phyloP scores from a whole-genome alignment of 2,888 invertebrate species.

The Lepidonotus clava region DNA sequence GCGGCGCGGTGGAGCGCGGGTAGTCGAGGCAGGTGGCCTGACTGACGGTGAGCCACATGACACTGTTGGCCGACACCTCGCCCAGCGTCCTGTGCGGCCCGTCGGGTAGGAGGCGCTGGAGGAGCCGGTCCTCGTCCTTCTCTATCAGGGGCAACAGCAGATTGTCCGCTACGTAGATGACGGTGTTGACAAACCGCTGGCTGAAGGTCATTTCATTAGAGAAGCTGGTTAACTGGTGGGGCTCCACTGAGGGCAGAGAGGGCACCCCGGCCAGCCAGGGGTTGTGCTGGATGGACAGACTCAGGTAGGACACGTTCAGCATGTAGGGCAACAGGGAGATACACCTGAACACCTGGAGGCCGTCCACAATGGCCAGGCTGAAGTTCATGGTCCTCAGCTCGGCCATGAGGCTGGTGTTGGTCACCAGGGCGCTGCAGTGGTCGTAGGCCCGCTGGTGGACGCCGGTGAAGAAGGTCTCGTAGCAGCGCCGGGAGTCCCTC shows the following conservation, averaged over 20 bases:
- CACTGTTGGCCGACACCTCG: neutral
- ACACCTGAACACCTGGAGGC: neutral
- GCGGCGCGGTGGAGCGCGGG: constrained; percentile 12
- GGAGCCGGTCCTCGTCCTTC: neutral
- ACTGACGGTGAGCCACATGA: neutral
- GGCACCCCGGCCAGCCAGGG: constrained; percentile 29
- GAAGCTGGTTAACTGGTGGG: constrained; percentile 8
- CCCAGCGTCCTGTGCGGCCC: neutral
- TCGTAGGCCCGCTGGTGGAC: neutral
- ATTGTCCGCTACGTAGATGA: neutral
- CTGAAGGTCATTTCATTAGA: neutral
- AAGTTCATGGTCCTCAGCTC: neutral
- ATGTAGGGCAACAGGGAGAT: neutral
- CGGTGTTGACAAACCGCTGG: neutral
- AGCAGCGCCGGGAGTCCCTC: neutral
- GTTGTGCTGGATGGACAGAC: constrained; percentile 21
- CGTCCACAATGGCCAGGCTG: neutral
- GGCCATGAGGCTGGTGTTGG: neutral
- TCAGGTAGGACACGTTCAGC: neutral
- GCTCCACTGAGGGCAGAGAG: constrained; percentile 30
- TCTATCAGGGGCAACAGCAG: neutral
- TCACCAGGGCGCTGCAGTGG: neutral
- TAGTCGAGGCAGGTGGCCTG: constrained; percentile 38
- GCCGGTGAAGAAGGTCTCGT: neutral
- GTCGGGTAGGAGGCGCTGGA: neutral